Evolutionary conservation across 1,140 invertebrate genomes (phyloP).

Genomic region (Oryctes rhinoceros): DNA sequence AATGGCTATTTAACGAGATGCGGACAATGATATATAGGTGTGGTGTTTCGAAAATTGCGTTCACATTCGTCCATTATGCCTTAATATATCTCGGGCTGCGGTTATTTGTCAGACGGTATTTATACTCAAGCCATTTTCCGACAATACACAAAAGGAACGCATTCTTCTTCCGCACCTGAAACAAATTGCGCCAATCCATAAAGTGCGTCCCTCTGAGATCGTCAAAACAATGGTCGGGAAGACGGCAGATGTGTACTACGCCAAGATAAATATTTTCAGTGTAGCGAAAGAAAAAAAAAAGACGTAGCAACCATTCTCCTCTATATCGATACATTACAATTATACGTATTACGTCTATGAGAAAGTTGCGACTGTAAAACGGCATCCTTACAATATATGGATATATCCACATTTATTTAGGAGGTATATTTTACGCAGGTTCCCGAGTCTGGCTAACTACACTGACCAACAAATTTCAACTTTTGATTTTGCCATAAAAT

Average conservation of each 20-base stretch:
- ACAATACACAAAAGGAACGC: slow-evolving; percentile 37
- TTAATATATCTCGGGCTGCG: slow-evolving; percentile 30
- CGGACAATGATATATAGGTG: slow-evolving; percentile 38
- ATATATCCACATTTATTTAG: not conserved
- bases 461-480: no score
- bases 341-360: not conserved
- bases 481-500: no score
- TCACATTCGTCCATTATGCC: slow-evolving; percentile 33
- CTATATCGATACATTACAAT: not conserved
- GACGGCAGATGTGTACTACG: slow-evolving; percentile 25
- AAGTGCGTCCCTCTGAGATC: slow-evolving; percentile 33
- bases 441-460: no score
- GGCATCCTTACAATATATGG: not conserved
- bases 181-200: slow-evolving; percentile 34
- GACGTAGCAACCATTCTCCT: not conserved
- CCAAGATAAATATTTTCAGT: slow-evolving; percentile 18
- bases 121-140: slow-evolving; percentile 28
- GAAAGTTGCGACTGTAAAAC: not conserved
- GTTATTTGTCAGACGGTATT: slow-evolving; percentile 35
- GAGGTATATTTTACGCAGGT: no score
- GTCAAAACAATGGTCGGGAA: slow-evolving; percentile 31
- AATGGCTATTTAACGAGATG: slow-evolving; percentile 38
- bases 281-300: not conserved
- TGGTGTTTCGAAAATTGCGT: slow-evolving; percentile 19
- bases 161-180: slow-evolving; percentile 33